A percentile compares a stretch with the other conserved stretches of the same genome.
Conservation (phyloP, 2,888 invertebrate species). For the Coenonympha arcania region DNA sequence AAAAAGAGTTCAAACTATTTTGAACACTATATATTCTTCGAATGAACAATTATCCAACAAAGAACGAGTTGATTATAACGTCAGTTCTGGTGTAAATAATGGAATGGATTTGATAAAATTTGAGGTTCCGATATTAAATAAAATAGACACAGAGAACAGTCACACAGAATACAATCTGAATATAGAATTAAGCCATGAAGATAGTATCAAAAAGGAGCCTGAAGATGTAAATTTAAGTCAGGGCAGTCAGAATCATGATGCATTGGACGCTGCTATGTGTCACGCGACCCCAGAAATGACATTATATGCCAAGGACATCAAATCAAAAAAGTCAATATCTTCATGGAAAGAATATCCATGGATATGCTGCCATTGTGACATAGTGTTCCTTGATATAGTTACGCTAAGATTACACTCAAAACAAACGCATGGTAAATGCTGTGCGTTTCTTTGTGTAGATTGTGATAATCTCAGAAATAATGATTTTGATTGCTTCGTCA, state of each 20-base stretch:
- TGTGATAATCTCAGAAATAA: constrained; percentile 74
- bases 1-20: constrained; percentile 45
- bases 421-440: constrained; percentile 75
- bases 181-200: no score
- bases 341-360: constrained; percentile 63
- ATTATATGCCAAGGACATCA: constrained; percentile 54
- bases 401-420: constrained; percentile 76
- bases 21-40: constrained; percentile 38
- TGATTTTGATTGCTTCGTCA: constrained; percentile 77
- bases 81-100: constrained; percentile 31
- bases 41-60: no score
- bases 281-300: constrained; percentile 42
- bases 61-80: constrained; percentile 35
- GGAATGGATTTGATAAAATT: constrained; percentile 24
- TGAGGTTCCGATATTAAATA: no score
- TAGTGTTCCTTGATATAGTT: constrained; percentile 53
- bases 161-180: constrained; percentile 30
- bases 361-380: constrained; percentile 57
- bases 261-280: constrained; percentile 52
- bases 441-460: constrained; percentile 78
- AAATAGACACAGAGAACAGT: no score
- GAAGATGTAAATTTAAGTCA: constrained; percentile 44
- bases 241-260: constrained; percentile 28
- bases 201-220: constrained; percentile 50
- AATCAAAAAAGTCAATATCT: constrained; percentile 40